Percentiles rank a stretch among this genome's conserved stretches.
phyloP scores from a whole-genome alignment of 2,797 vertebrate species.

The Graptemys geographica region DNA sequence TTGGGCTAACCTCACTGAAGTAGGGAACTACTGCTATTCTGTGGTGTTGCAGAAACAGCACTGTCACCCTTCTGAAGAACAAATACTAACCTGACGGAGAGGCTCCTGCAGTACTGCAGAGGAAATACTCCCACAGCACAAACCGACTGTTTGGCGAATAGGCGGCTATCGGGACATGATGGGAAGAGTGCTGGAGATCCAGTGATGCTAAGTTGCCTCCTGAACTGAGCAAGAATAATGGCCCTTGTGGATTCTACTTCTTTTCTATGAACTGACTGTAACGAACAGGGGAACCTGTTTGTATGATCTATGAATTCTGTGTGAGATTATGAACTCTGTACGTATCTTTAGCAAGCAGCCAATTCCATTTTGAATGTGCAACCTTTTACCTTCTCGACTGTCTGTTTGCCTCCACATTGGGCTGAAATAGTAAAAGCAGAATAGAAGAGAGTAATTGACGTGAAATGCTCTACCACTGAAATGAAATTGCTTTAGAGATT shows the following conservation, averaged over 20 bases:
- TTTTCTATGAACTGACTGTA: background rate
- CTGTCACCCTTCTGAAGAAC: background rate
- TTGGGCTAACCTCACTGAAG: background rate
- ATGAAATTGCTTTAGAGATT: background rate
- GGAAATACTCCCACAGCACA: background rate
- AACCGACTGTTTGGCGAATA: constrained; percentile 16
- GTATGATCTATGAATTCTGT: background rate
- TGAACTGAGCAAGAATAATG: background rate
- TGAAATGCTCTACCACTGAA: background rate
- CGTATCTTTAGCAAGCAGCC: background rate
- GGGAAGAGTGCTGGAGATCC: background rate
- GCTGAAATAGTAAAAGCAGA: background rate
- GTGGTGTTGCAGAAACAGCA: background rate
- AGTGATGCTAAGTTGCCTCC: background rate
- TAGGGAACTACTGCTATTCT: background rate
- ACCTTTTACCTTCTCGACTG: background rate
- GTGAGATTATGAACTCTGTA: background rate
- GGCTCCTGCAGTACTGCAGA: background rate
- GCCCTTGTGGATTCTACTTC: background rate
- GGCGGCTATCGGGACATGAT: background rate
- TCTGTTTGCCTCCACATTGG: background rate
- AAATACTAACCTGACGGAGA: background rate
- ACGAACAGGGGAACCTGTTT: background rate
- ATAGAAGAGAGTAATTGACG: background rate
- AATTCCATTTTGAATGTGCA: background rate